Evolutionary conservation across 2,888 invertebrate genomes (phyloP), one percentile per base, ranked within the genome.

Genomic region (Pinctada fucata): DNA sequence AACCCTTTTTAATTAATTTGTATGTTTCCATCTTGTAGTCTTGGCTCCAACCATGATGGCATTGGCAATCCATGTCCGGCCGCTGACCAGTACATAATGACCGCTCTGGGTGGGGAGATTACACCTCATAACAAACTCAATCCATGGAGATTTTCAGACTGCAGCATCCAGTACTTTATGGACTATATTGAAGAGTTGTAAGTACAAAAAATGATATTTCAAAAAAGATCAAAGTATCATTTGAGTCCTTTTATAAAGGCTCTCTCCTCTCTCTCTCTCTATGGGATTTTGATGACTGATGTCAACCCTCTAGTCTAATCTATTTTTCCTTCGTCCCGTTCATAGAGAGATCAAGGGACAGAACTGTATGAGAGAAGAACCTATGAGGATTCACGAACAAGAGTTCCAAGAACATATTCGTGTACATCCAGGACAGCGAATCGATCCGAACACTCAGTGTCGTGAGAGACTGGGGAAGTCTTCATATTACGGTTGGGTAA

Each of bases 401-500:
- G 79, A 79, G 16, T 80, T 78, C 63, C 65, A 78, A 5, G 50
- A 50, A 31, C 58, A 63, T 13, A 67, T 77, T 4, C 71, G 49
- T 31, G 48, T 74, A 64, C 52, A 72, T 50, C 72, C 77, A 2
- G 80, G 80, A 13, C 80, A 80, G 66, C 49, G 64, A 6, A 58
- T 67, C 13, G 70, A 65, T 47, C 75, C 78, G n/a, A 80, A 80
- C 48, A 75, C 73, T 31, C 80, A 80, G 45, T 80, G 80, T 45
- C 73, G 64, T 31, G 72, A 78, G 13, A 69, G 66, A 13, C 52
- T 77, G 3, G 80, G 80, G 1, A 48, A 48, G 4, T 65, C 64
- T 1, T 80, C 80, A 0, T 80, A 71, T 68, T 80, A 80, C 51
- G 80, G 77, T 16, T 80, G 80, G 80, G 80, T 80, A 78, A 8